These are phyloP conservation scores for Procambarus virginalis DNA, from an alignment of 1,140 invertebrate genomes.

Conservation along the genomic window DNA sequence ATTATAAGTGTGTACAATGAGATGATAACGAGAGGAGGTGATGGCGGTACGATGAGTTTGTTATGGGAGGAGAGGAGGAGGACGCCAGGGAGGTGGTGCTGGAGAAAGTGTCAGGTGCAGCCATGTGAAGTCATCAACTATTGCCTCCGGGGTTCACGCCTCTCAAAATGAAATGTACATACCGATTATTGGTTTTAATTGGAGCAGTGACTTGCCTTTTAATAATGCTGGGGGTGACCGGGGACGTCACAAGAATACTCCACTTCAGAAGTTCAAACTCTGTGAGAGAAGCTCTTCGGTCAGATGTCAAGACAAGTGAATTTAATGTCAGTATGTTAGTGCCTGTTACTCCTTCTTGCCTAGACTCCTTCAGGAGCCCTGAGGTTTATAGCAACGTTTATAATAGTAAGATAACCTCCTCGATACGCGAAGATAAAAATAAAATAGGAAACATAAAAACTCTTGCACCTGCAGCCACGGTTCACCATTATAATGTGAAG, in stretches of 20 bases:
- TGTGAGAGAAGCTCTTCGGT: background rate
- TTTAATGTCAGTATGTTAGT: background rate
- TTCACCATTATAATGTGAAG: background rate
- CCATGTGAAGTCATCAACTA: background rate
- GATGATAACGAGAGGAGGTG: too few species aligned
- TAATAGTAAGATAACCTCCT: background rate
- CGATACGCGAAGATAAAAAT: too few species aligned
- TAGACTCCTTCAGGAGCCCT: background rate
- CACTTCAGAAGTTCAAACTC: background rate
- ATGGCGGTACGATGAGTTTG: too few species aligned
- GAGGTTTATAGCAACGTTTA: background rate
- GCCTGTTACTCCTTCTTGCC: background rate
- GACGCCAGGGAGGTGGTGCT: too few species aligned
- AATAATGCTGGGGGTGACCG: conserved; percentile 22
- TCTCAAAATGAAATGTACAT: conserved; percentile 45
- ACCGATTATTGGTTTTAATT: conserved; percentile 9
- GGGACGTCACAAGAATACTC: conserved; percentile 17
- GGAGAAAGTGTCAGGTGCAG: background rate
- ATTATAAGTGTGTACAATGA: too few species aligned
- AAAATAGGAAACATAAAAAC: too few species aligned
- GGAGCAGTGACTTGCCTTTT: background rate
- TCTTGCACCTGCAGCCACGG: background rate
- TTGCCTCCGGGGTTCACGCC: background rate
- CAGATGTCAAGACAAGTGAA: background rate
- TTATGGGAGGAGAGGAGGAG: too few species aligned